Evolutionary conservation across 2,888 invertebrate species (phyloP).

Genomic region (Bembecia ichneumoniformis): DNA sequence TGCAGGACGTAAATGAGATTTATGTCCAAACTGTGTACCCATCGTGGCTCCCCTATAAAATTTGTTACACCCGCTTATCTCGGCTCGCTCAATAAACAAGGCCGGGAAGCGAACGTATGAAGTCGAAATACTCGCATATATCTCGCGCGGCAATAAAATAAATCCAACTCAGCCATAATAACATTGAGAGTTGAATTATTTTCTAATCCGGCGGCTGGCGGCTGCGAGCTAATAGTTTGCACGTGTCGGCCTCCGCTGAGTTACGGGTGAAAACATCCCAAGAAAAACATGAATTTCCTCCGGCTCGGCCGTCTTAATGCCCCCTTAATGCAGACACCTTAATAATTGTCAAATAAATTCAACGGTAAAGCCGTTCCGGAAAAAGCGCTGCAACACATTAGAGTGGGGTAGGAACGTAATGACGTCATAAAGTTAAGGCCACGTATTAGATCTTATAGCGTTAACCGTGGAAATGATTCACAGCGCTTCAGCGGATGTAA

Average conservation of each 20-base stretch:
- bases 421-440: slow-evolving; percentile 49
- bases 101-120: slow-evolving; percentile 52
- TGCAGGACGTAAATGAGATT: slow-evolving; percentile 63
- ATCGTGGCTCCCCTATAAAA: slow-evolving; percentile 48
- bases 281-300: slow-evolving; percentile 68
- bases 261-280: slow-evolving; percentile 61
- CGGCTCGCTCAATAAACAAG: slow-evolving; percentile 56
- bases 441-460: slow-evolving; percentile 25
- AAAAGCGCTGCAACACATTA: slow-evolving; percentile 42
- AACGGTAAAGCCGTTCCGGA: slow-evolving; percentile 42
- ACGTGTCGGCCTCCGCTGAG: slow-evolving; percentile 63
- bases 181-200: slow-evolving; percentile 70
- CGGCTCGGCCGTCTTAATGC: slow-evolving; percentile 45
- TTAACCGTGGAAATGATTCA: slow-evolving; percentile 9
- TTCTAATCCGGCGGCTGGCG: slow-evolving; percentile 64
- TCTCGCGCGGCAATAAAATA: slow-evolving; percentile 64
- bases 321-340: slow-evolving; percentile 67
- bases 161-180: slow-evolving; percentile 65
- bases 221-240: slow-evolving; percentile 69
- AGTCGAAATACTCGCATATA: slow-evolving; percentile 60
- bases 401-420: slow-evolving; percentile 38
- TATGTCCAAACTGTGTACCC: slow-evolving; percentile 40
- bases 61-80: slow-evolving; percentile 48
- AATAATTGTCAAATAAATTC: slow-evolving; percentile 71
- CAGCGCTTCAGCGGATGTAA: neutral